Conservation (phyloP, 1,140 invertebrate species). For the Chlorops oryzae region DNA sequence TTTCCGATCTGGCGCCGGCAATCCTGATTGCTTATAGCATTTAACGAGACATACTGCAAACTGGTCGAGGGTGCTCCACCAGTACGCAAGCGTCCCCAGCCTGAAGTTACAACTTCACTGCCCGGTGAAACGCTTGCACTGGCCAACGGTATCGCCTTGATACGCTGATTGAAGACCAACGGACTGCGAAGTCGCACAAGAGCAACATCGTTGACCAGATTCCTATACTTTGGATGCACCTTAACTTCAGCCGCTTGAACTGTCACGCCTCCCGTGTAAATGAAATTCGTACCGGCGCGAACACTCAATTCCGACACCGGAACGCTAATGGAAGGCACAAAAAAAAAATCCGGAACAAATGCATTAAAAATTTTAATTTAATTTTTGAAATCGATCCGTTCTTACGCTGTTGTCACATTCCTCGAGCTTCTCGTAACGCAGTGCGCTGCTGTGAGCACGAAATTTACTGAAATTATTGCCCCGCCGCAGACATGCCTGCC, state of each 20-base stretch:
- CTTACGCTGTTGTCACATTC: background rate
- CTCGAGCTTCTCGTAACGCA: conserved; percentile 1
- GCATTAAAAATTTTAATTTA: too few relatives aligned
- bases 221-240: conserved; percentile 41
- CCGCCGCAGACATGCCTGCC: background rate
- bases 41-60: conserved; percentile 17
- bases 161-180: conserved; percentile 30
- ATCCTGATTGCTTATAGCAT: conserved; percentile 7
- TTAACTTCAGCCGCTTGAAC: conserved; percentile 17
- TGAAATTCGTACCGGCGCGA: conserved; percentile 21
- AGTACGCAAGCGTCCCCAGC: conserved; percentile 49
- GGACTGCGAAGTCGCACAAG: conserved; percentile 43
- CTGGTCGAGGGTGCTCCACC: conserved; percentile 13
- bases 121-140: conserved; percentile 24
- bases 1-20: conserved; percentile 17
- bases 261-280: conserved; percentile 14
- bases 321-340: background rate
- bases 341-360: background rate
- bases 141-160: conserved; percentile 37
- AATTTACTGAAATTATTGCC: conserved; percentile 1
- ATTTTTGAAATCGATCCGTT: too few relatives aligned
- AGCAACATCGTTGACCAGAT: conserved; percentile 48
- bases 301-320: conserved; percentile 4
- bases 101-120: conserved; percentile 37
- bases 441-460: conserved; percentile 5